Evolutionary conservation across 2,888 invertebrate species (phyloP).

Genomic region (Volucella bombylans): DNA sequence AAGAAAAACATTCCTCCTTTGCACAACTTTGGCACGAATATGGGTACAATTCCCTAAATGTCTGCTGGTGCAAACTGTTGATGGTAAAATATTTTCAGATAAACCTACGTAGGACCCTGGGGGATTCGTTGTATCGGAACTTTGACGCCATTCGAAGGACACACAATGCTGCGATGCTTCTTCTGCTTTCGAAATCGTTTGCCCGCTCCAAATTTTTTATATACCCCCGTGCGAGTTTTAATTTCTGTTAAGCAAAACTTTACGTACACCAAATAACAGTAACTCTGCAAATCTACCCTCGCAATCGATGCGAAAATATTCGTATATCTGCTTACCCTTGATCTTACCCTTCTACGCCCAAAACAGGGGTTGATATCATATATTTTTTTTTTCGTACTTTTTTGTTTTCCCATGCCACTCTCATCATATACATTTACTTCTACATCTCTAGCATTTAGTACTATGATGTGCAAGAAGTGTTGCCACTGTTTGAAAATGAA

Average conservation of each 20-base stretch:
- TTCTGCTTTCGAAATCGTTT: conserved; percentile 1
- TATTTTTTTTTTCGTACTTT: background rate
- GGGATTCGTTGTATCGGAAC: too few relatives aligned
- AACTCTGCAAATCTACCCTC: conserved; percentile 24
- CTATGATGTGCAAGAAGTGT: too few relatives aligned
- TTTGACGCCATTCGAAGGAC: background rate
- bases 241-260: conserved; percentile 45
- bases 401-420: background rate
- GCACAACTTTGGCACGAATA: background rate
- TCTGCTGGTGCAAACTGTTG: conserved; percentile 42
- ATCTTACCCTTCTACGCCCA: conserved; percentile 54
- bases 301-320: conserved; percentile 40
- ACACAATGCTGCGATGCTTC: conserved; percentile 18
- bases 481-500: too few relatives aligned
- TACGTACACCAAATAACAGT: conserved; percentile 28
- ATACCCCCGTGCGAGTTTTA: conserved; percentile 31
- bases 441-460: too few relatives aligned
- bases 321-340: conserved; percentile 47
- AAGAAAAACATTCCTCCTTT: background rate
- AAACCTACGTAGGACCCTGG: background rate
- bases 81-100: conserved; percentile 28
- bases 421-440: too few relatives aligned
- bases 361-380: conserved; percentile 25
- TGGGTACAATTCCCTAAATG: background rate
- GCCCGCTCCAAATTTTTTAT: conserved; percentile 8